Evolutionary conservation across 2,797 vertebrate species (phyloP), one percentile per base, ranked within the genome.

Genomic region (Ispidina lecontei): DNA sequence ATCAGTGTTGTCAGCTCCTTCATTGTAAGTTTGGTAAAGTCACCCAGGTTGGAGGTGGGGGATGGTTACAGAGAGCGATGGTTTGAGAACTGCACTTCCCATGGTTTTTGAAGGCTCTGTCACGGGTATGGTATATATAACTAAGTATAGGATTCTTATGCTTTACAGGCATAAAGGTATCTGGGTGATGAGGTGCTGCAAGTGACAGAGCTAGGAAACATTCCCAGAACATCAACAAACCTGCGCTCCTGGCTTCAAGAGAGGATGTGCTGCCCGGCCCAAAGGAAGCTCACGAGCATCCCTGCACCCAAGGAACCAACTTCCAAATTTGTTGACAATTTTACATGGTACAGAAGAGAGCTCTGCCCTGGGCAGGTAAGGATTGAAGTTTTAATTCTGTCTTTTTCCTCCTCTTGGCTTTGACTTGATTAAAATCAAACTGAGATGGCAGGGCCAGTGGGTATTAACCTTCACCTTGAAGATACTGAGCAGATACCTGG

Each of bases 231-330:
- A 17, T 8, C 28, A 68, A 91, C 63, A 62, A 3, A 17, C 33
- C 49, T 2, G 0, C 0, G 0, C 14, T 82, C 33, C 65, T 26
- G 33, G 5, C 79, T 68, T 64, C 0, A 0, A 80, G 51, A 65
- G 26, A 69, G 9, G 29, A 84, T 39, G 16, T 35, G 11, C 56
- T 81, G 47, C 23, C 23, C 68, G 43, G 44, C 51, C 72, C 65
- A 76, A 62, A 71, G 77, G 49, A 82, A 68, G 58, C 3, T 79
- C 51, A 21, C 0, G 1, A 75, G 33, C 55, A 56, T 69, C 80
- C 25, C 70, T 74, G 59, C 37, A 68, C 25, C 46, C 22, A 55
- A 58, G 39, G n/a, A 88, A 55, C 5, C 21, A 80, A 20, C 7
- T 41, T 77, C 33, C 19, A 63, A 33, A 17, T 0, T n/a, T 65